Base-by-base conservation (phyloP, 2,113 vertebrate species). In the Chionis minor region DNA sequence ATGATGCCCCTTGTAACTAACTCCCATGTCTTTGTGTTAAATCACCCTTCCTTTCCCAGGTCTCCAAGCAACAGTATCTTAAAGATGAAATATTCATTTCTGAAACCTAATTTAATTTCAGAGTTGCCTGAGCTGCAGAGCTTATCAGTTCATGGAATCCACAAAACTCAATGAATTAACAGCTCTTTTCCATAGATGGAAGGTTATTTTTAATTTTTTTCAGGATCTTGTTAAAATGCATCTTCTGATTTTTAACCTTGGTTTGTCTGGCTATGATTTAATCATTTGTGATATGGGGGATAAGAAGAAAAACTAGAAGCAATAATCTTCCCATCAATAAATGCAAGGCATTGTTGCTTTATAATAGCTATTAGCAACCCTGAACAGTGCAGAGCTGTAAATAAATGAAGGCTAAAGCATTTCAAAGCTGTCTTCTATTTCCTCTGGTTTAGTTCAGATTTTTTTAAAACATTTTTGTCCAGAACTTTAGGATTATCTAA, bases 41-140 rank as follows among this genome's bases (percentile, higher is more conserved):
- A 97, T 94, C 95, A 96, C 92, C 82, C 93, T 98, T 97, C 94
- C 96, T 93, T 97, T 96, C 86, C 86, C 82, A 96, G 96, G 98
- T 98, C 97, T 98, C 98, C 83, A 98, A 97, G 98, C 97, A 98
- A 98, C 98, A 98, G 97, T 95, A 97, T 98, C 97, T 98, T 97
- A 97, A 98, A 97, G 98, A 98, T 97, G 97, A 98, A 98, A 98
- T 98, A 98, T 98, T 98, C 97, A 98, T 98, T 98, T 98, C 96
- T 96, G 94, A 97, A 98, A 94, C 90, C 97, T 98, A 97, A 98
- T 98, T 98, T 98, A 98, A 98, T 98, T 98, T 98, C 97, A 97
- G 95, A 92, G 80, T 96, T 98, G 98, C 96, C 97, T 97, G 93
- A 96, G 96, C 94, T 96, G 83, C 81, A 86, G 79, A 94, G 95